A percentile compares a stretch with the other conserved stretches of the same genome.
Conservation (phyloP, 2,113 vertebrate genomes). For the Lophotis ruficrista region DNA sequence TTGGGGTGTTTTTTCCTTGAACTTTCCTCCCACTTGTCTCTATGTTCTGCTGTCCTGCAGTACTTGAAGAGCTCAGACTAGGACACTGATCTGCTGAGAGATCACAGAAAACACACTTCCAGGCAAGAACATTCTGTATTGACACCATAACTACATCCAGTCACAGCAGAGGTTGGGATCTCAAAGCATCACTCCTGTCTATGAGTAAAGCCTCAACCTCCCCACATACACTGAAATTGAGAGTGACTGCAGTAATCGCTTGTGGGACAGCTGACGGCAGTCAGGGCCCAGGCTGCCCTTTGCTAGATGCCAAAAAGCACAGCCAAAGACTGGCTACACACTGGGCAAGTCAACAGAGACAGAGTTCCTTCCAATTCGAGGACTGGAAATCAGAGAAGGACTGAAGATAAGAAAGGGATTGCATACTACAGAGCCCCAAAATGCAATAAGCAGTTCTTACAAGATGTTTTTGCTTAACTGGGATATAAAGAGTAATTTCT, state of each 20-base stretch:
- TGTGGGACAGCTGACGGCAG: neutral
- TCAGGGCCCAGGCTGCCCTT: neutral
- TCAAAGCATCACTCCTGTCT: neutral
- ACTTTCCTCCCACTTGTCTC: neutral
- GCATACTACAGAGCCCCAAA: neutral
- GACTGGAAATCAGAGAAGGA: neutral
- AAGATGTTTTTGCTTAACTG: neutral
- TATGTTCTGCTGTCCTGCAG: neutral
- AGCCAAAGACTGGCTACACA: neutral
- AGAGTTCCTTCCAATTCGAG: neutral
- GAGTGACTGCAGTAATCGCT: neutral
- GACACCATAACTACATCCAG: neutral
- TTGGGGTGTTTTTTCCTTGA: neutral
- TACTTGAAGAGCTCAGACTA: neutral
- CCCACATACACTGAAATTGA: neutral
- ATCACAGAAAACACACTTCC: neutral
- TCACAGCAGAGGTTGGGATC: neutral
- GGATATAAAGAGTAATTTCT: neutral
- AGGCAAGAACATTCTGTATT: accelerated
- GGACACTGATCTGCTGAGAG: neutral
- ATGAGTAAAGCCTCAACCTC: neutral
- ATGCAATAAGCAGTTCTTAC: neutral
- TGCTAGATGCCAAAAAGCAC: neutral
- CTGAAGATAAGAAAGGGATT: neutral
- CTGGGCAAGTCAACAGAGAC: neutral